Evolutionary conservation across 2,888 invertebrate genomes (phyloP), one percentile per base, ranked within the genome.

Genomic region (Standfussiana lucernea): DNA sequence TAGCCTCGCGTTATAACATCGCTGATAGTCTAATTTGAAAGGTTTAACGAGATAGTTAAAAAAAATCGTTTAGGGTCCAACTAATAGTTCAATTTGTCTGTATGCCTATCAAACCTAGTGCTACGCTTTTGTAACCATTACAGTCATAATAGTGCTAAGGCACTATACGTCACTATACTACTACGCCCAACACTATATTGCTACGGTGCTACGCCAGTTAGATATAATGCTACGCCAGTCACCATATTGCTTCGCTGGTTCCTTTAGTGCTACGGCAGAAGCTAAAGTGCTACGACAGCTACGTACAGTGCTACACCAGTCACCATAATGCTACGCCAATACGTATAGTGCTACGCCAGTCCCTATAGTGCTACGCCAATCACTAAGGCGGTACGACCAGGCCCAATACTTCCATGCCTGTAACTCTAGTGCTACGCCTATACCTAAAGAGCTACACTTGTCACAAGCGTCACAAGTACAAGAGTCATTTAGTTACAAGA

Each of bases 11-110:
- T 69, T 75, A 71, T 74, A 78, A 80, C 75, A 76, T 66, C 53
- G 59, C 65, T 72, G 71, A 80, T 73, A 81, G 81, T 47, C 77
- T 77, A 81, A 84, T 83, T 86, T 81, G 40, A 79, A 86, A 82
- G 50, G 50, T 86, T 83, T 75, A 65, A 76, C 70, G 77, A 82
- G 40, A 77, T 47, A 62, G 59, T 73, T 24, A 65, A 24, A 62
- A 75, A 50, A 56, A 28, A 71, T 18, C 35, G 28, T 47, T 53
- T 32, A 40, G 21, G 10, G 21, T 32, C 24, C 0, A 32, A 47
- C 11, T 13, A 62, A 28, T 40, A 18, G 40, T 35, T 4, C 21
- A 32, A 35, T 37, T 72, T 11, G 4, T 6, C 10, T 18, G 4
- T 61, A 32, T 15, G 32, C 50, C 32, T 32, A 35, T 21, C 1